Percentiles rank a stretch among this genome's conserved stretches.
Evolutionary conservation across 2,797 vertebrate species (phyloP).

Genomic region (Brachyalestes nurse): DNA sequence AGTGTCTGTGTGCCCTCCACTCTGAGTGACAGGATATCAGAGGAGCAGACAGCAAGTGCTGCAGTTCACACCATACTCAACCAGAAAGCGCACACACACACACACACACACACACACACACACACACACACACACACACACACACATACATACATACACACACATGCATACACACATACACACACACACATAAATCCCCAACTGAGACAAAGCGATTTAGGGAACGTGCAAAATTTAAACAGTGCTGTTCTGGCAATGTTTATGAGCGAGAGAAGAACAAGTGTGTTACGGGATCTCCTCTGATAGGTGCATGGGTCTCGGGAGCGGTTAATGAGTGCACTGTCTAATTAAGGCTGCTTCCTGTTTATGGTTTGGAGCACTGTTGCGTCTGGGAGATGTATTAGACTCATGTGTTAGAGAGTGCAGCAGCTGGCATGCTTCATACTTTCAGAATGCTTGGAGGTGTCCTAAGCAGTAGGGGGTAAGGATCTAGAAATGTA

Average conservation of each 20-base stretch:
- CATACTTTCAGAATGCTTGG: conserved; percentile 9
- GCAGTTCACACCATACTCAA: conserved; percentile 35
- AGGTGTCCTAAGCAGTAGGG: not conserved
- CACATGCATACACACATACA: conserved; percentile 13
- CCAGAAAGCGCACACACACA: conserved; percentile 41
- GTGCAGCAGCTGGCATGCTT: not conserved
- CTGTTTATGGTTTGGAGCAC: conserved; percentile 36
- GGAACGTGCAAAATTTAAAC: conserved; percentile 32
- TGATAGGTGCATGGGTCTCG: conserved; percentile 12
- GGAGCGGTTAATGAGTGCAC: conserved; percentile 26
- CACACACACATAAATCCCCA: conserved; percentile 2
- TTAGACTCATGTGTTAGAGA: conserved; percentile 3
- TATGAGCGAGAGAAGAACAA: conserved; percentile 9
- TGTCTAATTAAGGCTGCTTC: conserved; percentile 40
- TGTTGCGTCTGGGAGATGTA: conserved; percentile 17
- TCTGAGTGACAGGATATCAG: conserved; percentile 43
- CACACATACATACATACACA: conserved; percentile 30
- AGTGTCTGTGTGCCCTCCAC: conserved; percentile 42
- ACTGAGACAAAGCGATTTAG: conserved; percentile 24
- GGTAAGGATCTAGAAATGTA: not conserved
- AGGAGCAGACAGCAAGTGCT: conserved; percentile 33
- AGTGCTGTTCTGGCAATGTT: not conserved
- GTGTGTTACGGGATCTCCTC: not conserved
- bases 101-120: conserved; percentile 40
- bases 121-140: conserved; percentile 44